These are phyloP conservation scores for Andrena hattorfiana DNA, from an alignment of 2,888 invertebrate species.

Conservation along the genomic window DNA sequence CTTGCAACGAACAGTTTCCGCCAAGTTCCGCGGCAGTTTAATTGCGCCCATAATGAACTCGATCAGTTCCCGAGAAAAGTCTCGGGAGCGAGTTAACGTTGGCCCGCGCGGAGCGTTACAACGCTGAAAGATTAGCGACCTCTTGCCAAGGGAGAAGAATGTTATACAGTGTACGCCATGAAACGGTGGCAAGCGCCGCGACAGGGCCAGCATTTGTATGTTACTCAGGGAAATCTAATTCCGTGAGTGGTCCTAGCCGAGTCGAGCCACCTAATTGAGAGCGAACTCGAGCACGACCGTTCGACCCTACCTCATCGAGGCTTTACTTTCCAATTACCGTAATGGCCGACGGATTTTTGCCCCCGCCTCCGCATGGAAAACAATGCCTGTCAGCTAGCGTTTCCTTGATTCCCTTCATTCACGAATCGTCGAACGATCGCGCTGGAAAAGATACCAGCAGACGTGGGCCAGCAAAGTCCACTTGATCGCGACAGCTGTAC, in stretches of 20 bases:
- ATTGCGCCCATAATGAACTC: constrained; percentile 53
- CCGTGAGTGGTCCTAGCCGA: constrained; percentile 26
- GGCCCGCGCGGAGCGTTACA: neutral
- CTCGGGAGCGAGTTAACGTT: neutral
- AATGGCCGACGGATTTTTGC: constrained; percentile 53
- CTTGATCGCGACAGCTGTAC: too few species aligned
- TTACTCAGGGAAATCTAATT: constrained; percentile 49
- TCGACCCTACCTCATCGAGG: constrained; percentile 46
- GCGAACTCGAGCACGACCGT: constrained; percentile 43
- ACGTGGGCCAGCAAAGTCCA: too few species aligned
- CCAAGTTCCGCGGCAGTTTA: constrained; percentile 42
- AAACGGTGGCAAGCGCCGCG: neutral
- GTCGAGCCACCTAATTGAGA: constrained; percentile 33
- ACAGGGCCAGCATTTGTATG: constrained; percentile 24
- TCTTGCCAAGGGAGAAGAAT: neutral
- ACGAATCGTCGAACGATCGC: neutral
- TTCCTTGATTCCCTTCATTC: neutral
- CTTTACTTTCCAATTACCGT: constrained; percentile 45
- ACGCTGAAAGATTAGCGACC: constrained; percentile 12
- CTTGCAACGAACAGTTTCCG: constrained; percentile 1
- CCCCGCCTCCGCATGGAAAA: neutral
- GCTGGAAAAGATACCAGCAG: too few species aligned
- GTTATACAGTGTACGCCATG: neutral
- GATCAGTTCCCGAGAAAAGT: constrained; percentile 2
- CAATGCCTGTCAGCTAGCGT: neutral